phyloP scores from a whole-genome alignment of 53 echinoderm and acorn worm species.

The Apostichopus leukothele region DNA sequence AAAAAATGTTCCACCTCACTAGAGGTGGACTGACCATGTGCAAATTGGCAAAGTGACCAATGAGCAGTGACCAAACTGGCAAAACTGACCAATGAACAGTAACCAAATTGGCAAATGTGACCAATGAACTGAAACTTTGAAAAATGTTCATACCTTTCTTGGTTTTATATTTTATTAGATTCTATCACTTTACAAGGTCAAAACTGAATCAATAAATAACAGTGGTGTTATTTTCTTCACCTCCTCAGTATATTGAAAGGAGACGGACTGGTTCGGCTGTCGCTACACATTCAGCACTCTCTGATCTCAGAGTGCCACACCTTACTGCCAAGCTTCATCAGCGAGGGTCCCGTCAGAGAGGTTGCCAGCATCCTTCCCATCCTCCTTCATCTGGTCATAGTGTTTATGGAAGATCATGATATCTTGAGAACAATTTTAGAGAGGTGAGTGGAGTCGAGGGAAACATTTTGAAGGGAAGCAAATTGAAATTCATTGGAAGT shows the following conservation, averaged over 20 bases:
- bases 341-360: constrained; percentile 51
- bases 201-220: not conserved
- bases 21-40: too few species aligned
- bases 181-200: too few species aligned
- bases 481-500: too few species aligned
- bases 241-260: constrained; percentile 69
- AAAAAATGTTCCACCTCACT: too few species aligned
- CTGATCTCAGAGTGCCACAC: constrained; percentile 72
- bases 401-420: constrained; percentile 67
- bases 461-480: too few species aligned
- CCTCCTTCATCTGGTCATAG: constrained; percentile 60
- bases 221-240: not conserved
- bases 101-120: not conserved
- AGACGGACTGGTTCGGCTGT: constrained; percentile 55
- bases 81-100: too few species aligned
- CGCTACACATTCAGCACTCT: constrained; percentile 70
- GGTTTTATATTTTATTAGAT: too few species aligned
- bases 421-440: constrained; percentile 72
- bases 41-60: too few species aligned
- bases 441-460: constrained; percentile 59
- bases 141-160: too few species aligned
- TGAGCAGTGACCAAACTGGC: too few species aligned
- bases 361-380: constrained; percentile 61
- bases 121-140: too few species aligned
- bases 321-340: constrained; percentile 70